These are phyloP conservation scores for Aspidiotus destructor DNA, from an alignment of 2,888 invertebrate genomes.

Conservation along the genomic window DNA sequence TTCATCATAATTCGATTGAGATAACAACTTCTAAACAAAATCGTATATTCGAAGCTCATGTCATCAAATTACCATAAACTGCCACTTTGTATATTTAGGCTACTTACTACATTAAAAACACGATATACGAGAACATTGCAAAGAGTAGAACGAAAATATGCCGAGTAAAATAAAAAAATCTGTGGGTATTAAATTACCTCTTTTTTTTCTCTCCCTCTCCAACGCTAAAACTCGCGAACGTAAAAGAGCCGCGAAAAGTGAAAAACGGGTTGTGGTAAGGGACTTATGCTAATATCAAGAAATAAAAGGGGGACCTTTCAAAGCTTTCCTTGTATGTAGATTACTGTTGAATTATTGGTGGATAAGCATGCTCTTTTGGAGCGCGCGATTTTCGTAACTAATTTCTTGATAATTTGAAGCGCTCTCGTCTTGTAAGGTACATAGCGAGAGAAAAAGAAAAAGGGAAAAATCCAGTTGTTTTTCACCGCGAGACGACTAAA, in stretches of 20 bases:
- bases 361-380: conserved; percentile 30
- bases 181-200: too few species aligned
- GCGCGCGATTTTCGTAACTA: conserved; percentile 22
- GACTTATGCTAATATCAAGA: conserved; percentile 32
- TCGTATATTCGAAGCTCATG: too few species aligned
- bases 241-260: conserved; percentile 20
- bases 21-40: too few species aligned
- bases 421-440: conserved; percentile 15
- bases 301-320: conserved; percentile 31
- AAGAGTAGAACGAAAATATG: too few species aligned
- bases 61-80: too few species aligned
- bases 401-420: conserved; percentile 33
- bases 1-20: too few species aligned
- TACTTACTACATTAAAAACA: too few species aligned
- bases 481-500: conserved; percentile 13
- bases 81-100: too few species aligned
- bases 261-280: conserved; percentile 31
- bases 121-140: too few species aligned
- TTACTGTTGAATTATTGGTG: conserved; percentile 32
- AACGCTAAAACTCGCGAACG: too few species aligned
- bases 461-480: conserved; percentile 19
- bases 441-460: not conserved
- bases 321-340: conserved; percentile 31
- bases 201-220: too few species aligned
- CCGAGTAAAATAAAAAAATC: too few species aligned